Evolutionary conservation across 2,888 invertebrate species (phyloP).

Genomic region (Blera fallax): DNA sequence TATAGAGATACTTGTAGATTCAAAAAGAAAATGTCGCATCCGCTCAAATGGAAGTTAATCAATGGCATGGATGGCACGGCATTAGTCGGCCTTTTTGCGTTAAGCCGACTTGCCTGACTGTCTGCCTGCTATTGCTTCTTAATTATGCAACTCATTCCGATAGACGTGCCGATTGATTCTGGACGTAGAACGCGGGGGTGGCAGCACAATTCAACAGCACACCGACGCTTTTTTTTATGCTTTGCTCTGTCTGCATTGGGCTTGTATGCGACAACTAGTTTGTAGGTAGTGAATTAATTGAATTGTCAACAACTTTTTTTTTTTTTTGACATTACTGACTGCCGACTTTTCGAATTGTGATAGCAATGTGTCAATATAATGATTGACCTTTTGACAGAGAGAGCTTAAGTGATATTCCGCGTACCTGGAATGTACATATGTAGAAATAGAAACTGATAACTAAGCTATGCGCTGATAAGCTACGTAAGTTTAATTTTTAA

Average conservation of each 20-base stretch:
- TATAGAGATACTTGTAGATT: background rate
- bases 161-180: slow-evolving; percentile 33
- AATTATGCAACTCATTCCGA: slow-evolving; percentile 35
- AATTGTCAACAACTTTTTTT: background rate
- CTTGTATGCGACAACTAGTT: too few relatives aligned
- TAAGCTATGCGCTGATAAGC: too few relatives aligned
- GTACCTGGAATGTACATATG: background rate
- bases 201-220: background rate
- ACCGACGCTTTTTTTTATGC: background rate
- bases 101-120: slow-evolving; percentile 10
- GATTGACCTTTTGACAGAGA: background rate
- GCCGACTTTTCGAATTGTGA: too few relatives aligned
- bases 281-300: background rate
- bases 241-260: background rate
- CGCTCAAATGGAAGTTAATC: slow-evolving; percentile 46
- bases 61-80: slow-evolving; percentile 22
- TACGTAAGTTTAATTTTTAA: too few relatives aligned
- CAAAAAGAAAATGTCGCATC: slow-evolving; percentile 23
- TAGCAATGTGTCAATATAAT: slow-evolving; percentile 1
- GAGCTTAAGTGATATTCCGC: background rate
- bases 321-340: background rate
- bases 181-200: slow-evolving; percentile 9
- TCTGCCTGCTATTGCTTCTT: slow-evolving; percentile 11
- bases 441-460: too few relatives aligned
- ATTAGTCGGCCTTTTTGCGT: slow-evolving; percentile 4